Conservation (phyloP, 1,140 invertebrate species). For the Zaprionus gabonicus region DNA sequence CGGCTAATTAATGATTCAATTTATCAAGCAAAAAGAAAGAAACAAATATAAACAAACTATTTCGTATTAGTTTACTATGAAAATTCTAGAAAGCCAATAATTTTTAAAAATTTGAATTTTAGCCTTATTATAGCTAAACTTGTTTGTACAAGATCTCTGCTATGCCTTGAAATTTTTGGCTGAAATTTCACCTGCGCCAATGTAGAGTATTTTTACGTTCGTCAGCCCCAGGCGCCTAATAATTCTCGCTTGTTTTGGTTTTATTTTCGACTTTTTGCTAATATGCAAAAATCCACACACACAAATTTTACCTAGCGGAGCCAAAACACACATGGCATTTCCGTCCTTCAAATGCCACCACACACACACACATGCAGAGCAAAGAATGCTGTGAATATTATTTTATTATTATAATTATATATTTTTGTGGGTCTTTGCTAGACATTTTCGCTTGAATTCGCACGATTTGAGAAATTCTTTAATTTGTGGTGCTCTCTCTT, state of each 20-base stretch:
- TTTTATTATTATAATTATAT: slow-evolving; percentile 20
- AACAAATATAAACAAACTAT: too few relatives aligned
- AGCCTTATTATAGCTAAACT: background rate
- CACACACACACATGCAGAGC: slow-evolving; percentile 40
- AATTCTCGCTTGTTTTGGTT: slow-evolving; percentile 47
- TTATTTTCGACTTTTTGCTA: slow-evolving; percentile 61
- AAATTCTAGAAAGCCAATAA: background rate
- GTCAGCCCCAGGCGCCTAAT: background rate
- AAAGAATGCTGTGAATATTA: slow-evolving; percentile 57
- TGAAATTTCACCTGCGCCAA: background rate
- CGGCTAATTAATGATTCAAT: background rate
- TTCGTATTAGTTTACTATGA: background rate
- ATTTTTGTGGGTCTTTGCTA: slow-evolving; percentile 18
- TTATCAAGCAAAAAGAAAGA: background rate
- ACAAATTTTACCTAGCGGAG: background rate
- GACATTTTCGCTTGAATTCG: slow-evolving; percentile 43
- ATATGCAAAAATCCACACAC: slow-evolving; percentile 72
- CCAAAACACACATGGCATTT: slow-evolving; percentile 63
- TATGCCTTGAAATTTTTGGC: background rate
- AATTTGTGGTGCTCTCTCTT: slow-evolving; percentile 19
- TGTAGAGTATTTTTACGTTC: background rate
- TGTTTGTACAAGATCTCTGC: background rate
- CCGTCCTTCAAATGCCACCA: slow-evolving; percentile 74
- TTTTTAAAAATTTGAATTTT: too few relatives aligned
- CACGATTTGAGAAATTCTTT: slow-evolving; percentile 59